Base-by-base conservation (phyloP, 2,888 invertebrate genomes). In the Eledone cirrhosa region DNA sequence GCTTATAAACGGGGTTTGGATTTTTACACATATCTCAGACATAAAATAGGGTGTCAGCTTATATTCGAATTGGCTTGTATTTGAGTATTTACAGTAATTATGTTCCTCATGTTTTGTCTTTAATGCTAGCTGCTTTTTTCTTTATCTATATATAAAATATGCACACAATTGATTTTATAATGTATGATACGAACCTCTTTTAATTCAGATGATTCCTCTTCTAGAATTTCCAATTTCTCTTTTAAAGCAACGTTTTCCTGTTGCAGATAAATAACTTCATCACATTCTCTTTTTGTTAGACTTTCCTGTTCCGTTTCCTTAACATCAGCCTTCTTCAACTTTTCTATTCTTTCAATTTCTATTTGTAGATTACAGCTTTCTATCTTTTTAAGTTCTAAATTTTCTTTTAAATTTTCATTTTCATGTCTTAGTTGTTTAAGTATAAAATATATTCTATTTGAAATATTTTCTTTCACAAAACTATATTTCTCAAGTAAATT, bases 231-330 rank as follows among this genome's bases (percentile, higher is more conserved):
- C 24, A 76, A 19, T 48, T 47, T 47, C 16, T 76, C 48, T 48
- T 47, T 76, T 27, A 76, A 47, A 27, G n/a, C 48, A 2, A 29
- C 2, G 33, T 76, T 76, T 24, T 76, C 76, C 16, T 76, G 76
- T 22, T 41, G 41, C 3, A 72, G 14, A 33, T 11, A 24, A 19
- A 41, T 31, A 8, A 41, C 16, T 8, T 72, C 33, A 22, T 16
- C 2, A 11, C 27, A 13, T 22, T 29, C 13, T n/a, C 16, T 19
- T 11, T 22, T 41, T n/a, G 22, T 31, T 22, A 31, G 41, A 22
- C 22, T n/a, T n/a, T 33, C 41, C 1, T 29, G n/a, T 2, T n/a
- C n/a, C 16, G 41, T 41, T 72, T 72, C 11, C 41, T 41, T 31
- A 22, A 41, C 31, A n/a, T 72, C 33, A 22, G 14, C 1, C 24